A percentile compares a stretch with the other conserved stretches of the same genome.
Evolutionary conservation across 2,113 vertebrate species (phyloP).

Genomic region (Mesitornis unicolor): DNA sequence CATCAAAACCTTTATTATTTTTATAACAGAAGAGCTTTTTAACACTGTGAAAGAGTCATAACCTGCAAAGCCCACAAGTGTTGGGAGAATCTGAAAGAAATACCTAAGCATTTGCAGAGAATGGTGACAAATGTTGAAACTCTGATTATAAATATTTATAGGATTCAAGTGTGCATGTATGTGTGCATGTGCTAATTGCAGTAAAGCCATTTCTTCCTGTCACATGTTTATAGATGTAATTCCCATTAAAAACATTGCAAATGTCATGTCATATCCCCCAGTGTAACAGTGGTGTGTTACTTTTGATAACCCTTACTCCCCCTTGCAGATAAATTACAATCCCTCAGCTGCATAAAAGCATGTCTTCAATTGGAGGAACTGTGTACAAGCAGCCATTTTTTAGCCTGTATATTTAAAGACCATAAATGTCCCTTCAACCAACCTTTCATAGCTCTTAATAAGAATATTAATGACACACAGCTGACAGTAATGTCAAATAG

Average conservation of each 20-base stretch:
- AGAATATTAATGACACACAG: background rate
- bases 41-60: background rate
- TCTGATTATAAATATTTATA: background rate
- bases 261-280: background rate
- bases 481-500: conserved; percentile 1
- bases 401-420: background rate
- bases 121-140: background rate
- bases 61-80: background rate
- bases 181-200: background rate
- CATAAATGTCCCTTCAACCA: background rate
- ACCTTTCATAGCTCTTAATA: background rate
- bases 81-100: background rate
- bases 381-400: background rate
- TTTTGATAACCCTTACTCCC: background rate
- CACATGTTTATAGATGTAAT: background rate
- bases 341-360: background rate
- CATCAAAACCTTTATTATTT: conserved; percentile 1
- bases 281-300: background rate
- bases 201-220: background rate
- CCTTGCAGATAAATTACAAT: background rate
- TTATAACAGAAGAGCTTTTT: background rate
- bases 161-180: background rate
- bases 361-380: background rate
- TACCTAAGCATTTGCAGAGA: background rate
- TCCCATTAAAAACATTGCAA: background rate